Evolutionary conservation across 2,888 invertebrate genomes (phyloP), one percentile per base, ranked within the genome.

Genomic region (Gerosis bhagava): DNA sequence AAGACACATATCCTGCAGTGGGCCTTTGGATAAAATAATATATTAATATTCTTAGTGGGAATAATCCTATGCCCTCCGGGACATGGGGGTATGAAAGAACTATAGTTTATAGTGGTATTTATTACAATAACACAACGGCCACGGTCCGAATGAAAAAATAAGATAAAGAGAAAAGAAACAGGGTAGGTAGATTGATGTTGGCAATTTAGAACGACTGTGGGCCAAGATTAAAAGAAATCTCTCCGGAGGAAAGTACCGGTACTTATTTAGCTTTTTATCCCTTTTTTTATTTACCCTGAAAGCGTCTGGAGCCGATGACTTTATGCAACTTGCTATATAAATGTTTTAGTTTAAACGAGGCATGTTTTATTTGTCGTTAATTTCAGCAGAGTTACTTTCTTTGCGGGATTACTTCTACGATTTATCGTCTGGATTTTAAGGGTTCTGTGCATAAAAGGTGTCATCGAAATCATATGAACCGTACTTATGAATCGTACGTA

Each of bases 141-240:
- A 15, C 37, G 13, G 37, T 37, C 45, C 31, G 17, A 37, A 32
- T 25, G 40, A 16, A 32, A 39, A 43, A 29, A 34, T 12, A 11
- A 36, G 10, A 10, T 64, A 48, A 42, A 51, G 45, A 61, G 49
- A 59, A 57, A 61, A 60, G 72, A 74, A 73, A 75, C 75, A 73
- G 65, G 44, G 31, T 37, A 37, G 36, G 44, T 19, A 63, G 77
- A 82, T 81, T 77, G 77, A 82, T 82, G 81, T 64, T 60, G 53
- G 69, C 70, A 66, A 81, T 82, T 80, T 79, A 77, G 57, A 65
- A 70, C 44, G 37, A 45, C 68, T 64, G 65, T 51, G 47, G 49
- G 62, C 57, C 53, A 57, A 71, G 80, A 81, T 82, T 82, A 81
- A 79, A 77, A 65, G 73, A 67, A 73, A 67, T 70, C 77, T 76